phyloP scores from a whole-genome alignment of 2,113 vertebrate species.

The Tragelaphus scriptus region DNA sequence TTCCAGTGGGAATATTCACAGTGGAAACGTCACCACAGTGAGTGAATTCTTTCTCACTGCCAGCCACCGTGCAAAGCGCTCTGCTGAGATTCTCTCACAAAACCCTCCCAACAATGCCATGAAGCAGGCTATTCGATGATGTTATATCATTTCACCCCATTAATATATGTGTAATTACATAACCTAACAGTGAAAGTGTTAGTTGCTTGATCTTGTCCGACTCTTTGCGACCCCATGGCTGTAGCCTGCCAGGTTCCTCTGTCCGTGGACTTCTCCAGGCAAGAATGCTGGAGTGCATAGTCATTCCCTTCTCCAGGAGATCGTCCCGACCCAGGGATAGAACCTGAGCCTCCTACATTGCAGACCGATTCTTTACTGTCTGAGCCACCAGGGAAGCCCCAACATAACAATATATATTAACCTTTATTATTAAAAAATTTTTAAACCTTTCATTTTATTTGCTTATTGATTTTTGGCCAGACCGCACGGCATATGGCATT shows the following conservation, averaged over 20 bases:
- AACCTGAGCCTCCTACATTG: background rate
- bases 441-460: background rate
- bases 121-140: background rate
- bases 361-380: background rate
- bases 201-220: background rate
- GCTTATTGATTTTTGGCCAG: background rate
- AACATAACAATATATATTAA: background rate
- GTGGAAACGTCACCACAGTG: background rate
- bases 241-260: background rate
- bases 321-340: background rate
- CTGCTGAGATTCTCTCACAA: rapidly evolving
- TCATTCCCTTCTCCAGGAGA: background rate
- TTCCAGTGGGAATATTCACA: background rate
- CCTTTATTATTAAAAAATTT: background rate
- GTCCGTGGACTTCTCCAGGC: background rate
- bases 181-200: background rate
- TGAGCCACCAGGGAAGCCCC: background rate
- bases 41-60: background rate
- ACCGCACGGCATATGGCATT: background rate
- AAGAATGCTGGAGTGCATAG: background rate
- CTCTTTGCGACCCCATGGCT: background rate
- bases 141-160: background rate
- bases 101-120: background rate
- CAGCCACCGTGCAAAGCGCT: no score
- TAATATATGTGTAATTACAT: background rate